Evolutionary conservation across 2,797 vertebrate genomes (phyloP), one percentile per base, ranked within the genome.

Genomic region (Lepilemur septentrionalis): DNA sequence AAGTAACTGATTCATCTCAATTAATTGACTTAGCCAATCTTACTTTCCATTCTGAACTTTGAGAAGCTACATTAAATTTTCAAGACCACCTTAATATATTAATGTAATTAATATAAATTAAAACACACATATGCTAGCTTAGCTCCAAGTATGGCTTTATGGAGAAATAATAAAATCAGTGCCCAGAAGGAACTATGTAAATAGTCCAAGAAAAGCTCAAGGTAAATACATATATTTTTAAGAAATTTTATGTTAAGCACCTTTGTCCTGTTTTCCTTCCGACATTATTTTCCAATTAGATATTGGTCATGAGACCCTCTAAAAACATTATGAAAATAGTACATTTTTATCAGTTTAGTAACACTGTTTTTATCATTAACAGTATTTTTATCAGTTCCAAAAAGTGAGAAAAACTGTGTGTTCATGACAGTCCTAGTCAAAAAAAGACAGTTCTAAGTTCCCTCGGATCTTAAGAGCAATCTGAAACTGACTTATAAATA

Each of bases 1-100:
- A 95, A 95, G 67, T 59, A 96, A 93, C 32, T 59, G 82, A 95
- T 89, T 93, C 25, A 76, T 17, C 28, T 96, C 57, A 80, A n/a
- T 38, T 38, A 81, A 93, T 0, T 93, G 12, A 86, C 32, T 82
- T 38, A 93, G 23, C 41, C 61, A 81, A 81, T 22, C 38, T 80
- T 82, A 88, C 35, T 92, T 89, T 89, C 81, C 50, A 82, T 52
- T 75, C 57, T 90, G 38, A 97, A 89, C 67, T 94, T 92, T 48
- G 11, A 83, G 69, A 93, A 59, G 43, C n/a, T 94, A 48, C 20
- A 63, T 92, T 63, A 72, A 96, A 85, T 5, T 67, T 89, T 50
- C 7, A 85, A 95, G 57, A 73, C 13, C 65, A 87, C 38, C 38
- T 12, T 72, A 28, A 80, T 25, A 72, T 63, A 81, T 80, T 88